Evolutionary conservation across 2,888 invertebrate species (phyloP), one percentile per base, ranked within the genome.

Genomic region (Cremastinae sp.): DNA sequence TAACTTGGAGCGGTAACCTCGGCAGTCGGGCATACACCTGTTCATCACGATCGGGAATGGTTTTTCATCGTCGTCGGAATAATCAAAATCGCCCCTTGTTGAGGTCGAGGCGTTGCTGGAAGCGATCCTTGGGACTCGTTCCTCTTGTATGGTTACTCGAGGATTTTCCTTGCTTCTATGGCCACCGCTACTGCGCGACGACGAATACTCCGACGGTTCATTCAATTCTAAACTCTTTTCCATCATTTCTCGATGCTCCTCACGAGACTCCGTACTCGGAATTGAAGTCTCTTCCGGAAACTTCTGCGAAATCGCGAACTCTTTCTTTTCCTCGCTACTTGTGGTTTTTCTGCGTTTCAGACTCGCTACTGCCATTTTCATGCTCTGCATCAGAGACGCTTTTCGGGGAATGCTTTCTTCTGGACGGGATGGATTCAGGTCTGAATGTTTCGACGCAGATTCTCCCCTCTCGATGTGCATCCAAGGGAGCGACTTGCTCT

Each of bases 331-430:
- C 28, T 2, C 49, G 14, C 1, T 14, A 16, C 41, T 51, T 12
- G 58, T 16, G 14, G 12, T 59, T 16, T 18, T 61, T 20, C 59
- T 16, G 41, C 5, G 59, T 43, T 53, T 61, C 16, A 70, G 18
- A 61, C 51, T 70, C n/a, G 59, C 51, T 34, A 70, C 22, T 0
- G 43, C 43, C 2, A 43, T 61, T 53, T 43, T 59, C 9, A 59
- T 8, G 18, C 51, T 70, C 9, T 59, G 69, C 12, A 70, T 43
- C 7, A 59, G 28, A 12, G 69, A 70, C 0, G 61, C 51, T 45
- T 51, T 43, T 20, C 69, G 69, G 34, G 59, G 51, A n/a, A 70
- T n/a, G n/a, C 61, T 43, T 59, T 70, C 41, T 70, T 43, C 2
- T 53, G 69, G 43, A n/a, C 51, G 69, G 1, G 53, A 12, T 5